phyloP scores from a whole-genome alignment of 1,140 invertebrate species.

The Aphis craccivora region DNA sequence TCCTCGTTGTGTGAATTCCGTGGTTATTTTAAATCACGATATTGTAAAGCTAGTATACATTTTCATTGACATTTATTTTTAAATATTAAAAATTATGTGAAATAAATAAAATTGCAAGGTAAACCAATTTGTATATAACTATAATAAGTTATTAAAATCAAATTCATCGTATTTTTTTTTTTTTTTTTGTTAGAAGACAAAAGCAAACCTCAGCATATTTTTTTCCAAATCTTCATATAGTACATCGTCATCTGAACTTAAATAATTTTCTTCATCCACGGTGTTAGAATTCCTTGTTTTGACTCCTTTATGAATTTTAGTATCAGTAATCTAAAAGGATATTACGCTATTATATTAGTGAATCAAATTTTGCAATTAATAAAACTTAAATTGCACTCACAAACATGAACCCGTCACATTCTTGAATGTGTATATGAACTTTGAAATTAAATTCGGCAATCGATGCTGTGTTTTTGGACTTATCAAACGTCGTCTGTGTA shows the following conservation, averaged over 20 bases:
- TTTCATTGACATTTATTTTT: background rate
- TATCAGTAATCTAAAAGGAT: slow-evolving; percentile 40
- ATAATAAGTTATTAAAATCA: background rate
- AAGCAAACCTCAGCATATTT: slow-evolving; percentile 37
- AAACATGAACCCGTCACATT: slow-evolving; percentile 30
- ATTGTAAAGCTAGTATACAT: background rate
- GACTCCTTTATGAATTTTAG: slow-evolving; percentile 38
- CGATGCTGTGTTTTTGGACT: slow-evolving; percentile 50
- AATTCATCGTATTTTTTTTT: background rate
- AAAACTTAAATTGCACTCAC: background rate
- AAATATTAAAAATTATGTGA: background rate
- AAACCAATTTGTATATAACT: background rate
- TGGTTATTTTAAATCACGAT: background rate
- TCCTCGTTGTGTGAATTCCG: background rate
- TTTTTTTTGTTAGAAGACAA: background rate
- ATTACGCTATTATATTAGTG: background rate
- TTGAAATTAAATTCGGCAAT: slow-evolving; percentile 46
- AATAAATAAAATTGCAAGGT: background rate
- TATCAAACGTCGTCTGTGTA: slow-evolving; percentile 53
- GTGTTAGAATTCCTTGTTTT: slow-evolving; percentile 35
- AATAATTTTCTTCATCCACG: slow-evolving; percentile 42
- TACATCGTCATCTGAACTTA: background rate
- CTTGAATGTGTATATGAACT: slow-evolving; percentile 16
- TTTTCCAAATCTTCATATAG: slow-evolving; percentile 20
- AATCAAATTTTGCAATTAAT: background rate